These are phyloP conservation scores for Enteromius unitaeniatus DNA, from an alignment of 2,797 vertebrate species.

Conservation along the genomic window DNA sequence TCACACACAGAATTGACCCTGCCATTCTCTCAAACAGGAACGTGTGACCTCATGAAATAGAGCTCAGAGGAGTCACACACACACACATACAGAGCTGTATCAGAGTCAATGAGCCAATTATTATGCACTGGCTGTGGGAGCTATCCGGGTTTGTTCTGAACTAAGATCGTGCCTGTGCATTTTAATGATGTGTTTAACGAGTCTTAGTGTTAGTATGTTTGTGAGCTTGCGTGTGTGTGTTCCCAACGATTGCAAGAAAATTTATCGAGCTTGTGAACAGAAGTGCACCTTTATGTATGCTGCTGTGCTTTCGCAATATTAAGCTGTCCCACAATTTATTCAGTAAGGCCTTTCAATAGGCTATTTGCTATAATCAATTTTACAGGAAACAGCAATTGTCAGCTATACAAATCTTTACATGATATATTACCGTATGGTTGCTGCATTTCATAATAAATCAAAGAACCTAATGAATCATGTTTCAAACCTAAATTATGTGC, in stretches of 20 bases:
- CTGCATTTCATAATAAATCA: conserved; percentile 3
- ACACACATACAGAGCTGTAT: background rate
- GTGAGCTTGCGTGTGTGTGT: conserved; percentile 11
- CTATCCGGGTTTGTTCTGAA: conserved; percentile 69
- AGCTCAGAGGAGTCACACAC: background rate
- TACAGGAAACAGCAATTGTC: background rate
- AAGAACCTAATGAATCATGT: background rate
- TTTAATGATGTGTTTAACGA: conserved; percentile 74
- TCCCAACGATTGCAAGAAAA: background rate
- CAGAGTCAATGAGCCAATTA: conserved; percentile 43
- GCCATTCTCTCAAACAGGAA: conserved; percentile 26
- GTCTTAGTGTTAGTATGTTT: conserved; percentile 19
- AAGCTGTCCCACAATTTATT: conserved; percentile 12
- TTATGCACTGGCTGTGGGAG: conserved; percentile 33
- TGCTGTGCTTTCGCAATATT: background rate
- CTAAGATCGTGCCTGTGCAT: conserved; percentile 70
- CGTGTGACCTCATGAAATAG: conserved; percentile 32
- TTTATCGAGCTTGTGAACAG: conserved; percentile 23
- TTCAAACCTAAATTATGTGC: background rate
- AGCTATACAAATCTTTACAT: conserved; percentile 1
- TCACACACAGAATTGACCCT: conserved; percentile 24
- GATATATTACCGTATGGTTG: background rate
- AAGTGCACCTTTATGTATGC: background rate
- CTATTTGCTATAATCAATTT: conserved; percentile 7
- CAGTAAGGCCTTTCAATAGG: background rate